phyloP scores from a whole-genome alignment of 2,797 vertebrate genomes.

The Dendrocincla tyrannina region DNA sequence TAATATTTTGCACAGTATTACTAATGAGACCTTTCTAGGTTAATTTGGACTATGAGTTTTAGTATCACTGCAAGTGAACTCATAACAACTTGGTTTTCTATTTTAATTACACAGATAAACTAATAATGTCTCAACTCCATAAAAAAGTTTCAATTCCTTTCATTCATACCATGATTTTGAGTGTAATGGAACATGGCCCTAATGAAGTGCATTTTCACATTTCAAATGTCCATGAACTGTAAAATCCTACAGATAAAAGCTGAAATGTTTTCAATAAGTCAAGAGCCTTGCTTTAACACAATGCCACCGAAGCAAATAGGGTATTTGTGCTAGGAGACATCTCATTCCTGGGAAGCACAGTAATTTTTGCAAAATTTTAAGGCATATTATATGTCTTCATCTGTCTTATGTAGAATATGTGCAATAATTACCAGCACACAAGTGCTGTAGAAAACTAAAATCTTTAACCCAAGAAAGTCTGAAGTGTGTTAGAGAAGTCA shows the following conservation, averaged over 20 bases:
- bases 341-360: background rate
- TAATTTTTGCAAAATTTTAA: background rate
- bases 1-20: background rate
- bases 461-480: background rate
- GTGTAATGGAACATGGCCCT: background rate
- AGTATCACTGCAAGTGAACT: background rate
- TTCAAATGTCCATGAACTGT: background rate
- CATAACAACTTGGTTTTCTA: background rate
- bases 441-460: background rate
- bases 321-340: background rate
- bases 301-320: background rate
- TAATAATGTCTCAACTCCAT: background rate
- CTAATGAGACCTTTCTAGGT: background rate
- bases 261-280: background rate
- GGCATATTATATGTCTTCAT: background rate
- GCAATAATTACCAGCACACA: background rate
- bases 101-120: background rate
- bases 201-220: background rate
- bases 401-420: accelerated
- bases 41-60: background rate
- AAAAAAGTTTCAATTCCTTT: background rate
- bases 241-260: background rate
- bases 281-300: background rate
- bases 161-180: background rate
- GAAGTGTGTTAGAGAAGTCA: background rate